Base-by-base conservation (phyloP, 2,888 invertebrate species). In the Thymelicus sylvestris region DNA sequence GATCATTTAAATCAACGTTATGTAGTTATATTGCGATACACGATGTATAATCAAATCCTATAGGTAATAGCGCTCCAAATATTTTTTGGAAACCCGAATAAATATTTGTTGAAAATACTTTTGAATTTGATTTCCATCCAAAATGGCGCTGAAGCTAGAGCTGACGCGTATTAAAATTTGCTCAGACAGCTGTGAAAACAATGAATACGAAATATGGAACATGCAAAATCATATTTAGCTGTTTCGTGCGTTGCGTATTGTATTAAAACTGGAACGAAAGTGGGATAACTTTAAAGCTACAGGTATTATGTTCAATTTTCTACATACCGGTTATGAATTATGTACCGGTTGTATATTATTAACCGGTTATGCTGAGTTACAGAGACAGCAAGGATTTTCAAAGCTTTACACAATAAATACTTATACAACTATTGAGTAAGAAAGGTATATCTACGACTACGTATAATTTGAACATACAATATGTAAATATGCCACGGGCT, bases 151-250 rank as follows among this genome's bases (percentile, higher is more conserved):
- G 60, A 64, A 66, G 31, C 66, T 62, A 66, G 38, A 71, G 47
- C 47, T 61, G 71, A 66, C 71, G 44, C 50, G 61, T 71, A 71
- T 71, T 66, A 71, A 71, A 71, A 66, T 66, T 66, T 66, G 66
- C 55, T 66, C 66, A 61, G 71, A 71, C 71, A 71, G 66, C 71
- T 71, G 71, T 71, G 71, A 71, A 71, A 71, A 71, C 71, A 71
- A 71, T 71, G 71, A 71, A 71, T 71, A 71, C 71, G 66, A 66
- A 71, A 66, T 71, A 71, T 61, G 70, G 39, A 65, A 71, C 60
- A 59, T 71, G 71, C 66, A 62, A 66, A 71, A 66, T 71, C 66
- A 47, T 47, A 71, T 71, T 71, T 71, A 55, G 71, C 70, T 55
- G 71, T 66, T 68, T 47, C 66, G 66, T 61, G 66, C 66, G 66